A percentile compares a stretch with the other conserved stretches of the same genome.
Evolutionary conservation across 2,113 vertebrate species (phyloP).

Genomic region (Etheostoma spectabile): DNA sequence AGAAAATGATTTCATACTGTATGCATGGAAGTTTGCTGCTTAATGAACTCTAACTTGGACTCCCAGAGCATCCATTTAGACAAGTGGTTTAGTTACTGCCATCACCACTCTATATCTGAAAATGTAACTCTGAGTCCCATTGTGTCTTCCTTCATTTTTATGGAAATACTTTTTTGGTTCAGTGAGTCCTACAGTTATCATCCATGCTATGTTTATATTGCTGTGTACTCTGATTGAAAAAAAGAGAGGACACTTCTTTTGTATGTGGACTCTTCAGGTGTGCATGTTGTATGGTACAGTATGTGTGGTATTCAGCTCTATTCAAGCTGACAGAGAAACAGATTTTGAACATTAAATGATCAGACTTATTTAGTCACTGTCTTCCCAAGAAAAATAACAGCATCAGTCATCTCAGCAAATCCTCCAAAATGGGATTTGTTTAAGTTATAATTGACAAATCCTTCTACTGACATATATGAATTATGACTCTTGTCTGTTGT

Average conservation of each 20-base stretch:
- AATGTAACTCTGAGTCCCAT: slow-evolving; percentile 3
- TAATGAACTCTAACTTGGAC: slow-evolving; percentile 58
- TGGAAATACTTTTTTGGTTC: slow-evolving; percentile 33
- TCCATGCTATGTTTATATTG: not conserved
- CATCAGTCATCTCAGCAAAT: not conserved
- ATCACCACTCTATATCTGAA: slow-evolving; percentile 38
- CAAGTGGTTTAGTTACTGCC: slow-evolving; percentile 28
- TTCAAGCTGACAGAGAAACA: not conserved
- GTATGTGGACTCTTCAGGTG: not conserved
- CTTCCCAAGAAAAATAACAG: not conserved
- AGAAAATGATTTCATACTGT: slow-evolving; percentile 32
- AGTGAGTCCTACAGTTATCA: slow-evolving; percentile 35
- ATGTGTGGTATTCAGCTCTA: not conserved
- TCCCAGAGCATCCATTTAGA: slow-evolving; percentile 46
- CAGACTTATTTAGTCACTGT: not conserved
- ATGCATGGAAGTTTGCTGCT: slow-evolving; percentile 35
- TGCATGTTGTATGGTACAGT: not conserved
- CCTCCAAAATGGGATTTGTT: not conserved
- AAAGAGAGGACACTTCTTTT: not conserved
- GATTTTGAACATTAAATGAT: not conserved
- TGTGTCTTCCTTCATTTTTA: slow-evolving; percentile 14
- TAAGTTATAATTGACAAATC: not conserved
- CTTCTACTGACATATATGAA: not conserved
- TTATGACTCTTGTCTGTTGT: not conserved
- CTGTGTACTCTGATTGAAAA: not conserved